Conservation (phyloP, 1,140 invertebrate genomes). For the Drosophila kikkawai region DNA sequence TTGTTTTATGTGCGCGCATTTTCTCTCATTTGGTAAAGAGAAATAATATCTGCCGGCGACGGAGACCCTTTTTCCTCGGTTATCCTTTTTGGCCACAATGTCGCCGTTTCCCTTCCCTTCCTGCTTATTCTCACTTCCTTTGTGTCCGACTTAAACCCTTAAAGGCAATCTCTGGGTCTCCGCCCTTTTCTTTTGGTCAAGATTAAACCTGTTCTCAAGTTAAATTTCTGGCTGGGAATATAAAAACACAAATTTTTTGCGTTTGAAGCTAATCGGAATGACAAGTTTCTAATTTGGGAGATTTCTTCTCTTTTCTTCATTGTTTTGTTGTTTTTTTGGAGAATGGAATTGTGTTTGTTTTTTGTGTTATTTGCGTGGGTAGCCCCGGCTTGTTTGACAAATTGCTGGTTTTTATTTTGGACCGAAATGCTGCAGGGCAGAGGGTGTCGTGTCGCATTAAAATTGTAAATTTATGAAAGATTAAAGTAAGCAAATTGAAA, state of each 20-base stretch:
- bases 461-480: conserved; percentile 41
- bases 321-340: conserved; percentile 1
- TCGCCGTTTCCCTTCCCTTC: conserved; percentile 15
- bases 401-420: conserved; percentile 39
- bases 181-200: conserved; percentile 19
- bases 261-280: conserved; percentile 67
- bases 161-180: conserved; percentile 33
- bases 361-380: conserved; percentile 26
- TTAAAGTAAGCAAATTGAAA: conserved; percentile 35
- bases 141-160: conserved; percentile 39
- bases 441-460: conserved; percentile 16
- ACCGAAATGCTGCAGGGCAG: conserved; percentile 3
- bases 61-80: conserved; percentile 26
- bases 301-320: conserved; percentile 27
- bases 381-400: conserved; percentile 47
- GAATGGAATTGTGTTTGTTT: conserved; percentile 15
- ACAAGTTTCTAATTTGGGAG: conserved; percentile 75
- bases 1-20: conserved; percentile 45
- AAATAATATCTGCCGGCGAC: conserved; percentile 12
- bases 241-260: conserved; percentile 27
- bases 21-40: conserved; percentile 29
- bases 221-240: conserved; percentile 30
- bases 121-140: conserved; percentile 4
- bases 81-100: conserved; percentile 48
- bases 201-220: conserved; percentile 46